Evolutionary conservation across 2,888 invertebrate genomes (phyloP), one percentile per base, ranked within the genome.

Genomic region (Ariolimax columbianus): DNA sequence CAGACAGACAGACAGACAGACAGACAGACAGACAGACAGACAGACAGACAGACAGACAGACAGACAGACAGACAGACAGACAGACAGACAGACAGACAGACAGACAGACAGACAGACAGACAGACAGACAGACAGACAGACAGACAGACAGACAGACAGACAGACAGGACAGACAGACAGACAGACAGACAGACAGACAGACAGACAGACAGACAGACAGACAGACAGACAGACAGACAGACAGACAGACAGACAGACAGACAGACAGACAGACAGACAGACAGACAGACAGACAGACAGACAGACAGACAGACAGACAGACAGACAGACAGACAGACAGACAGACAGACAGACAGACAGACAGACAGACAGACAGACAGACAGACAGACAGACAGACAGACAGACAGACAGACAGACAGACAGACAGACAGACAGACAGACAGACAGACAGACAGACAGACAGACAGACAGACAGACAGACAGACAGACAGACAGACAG

Each of bases 191-290:
- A 59, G 36, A 59, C n/a, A 75, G 75, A 75, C 14, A 75, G 33
- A 70, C 4, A 70, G 70, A 70, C 70, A 70, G 33, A 33, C 23
- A 70, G 70, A 70, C 70, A 70, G 70, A 70, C 33, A 70, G 33
- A 70, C n/a, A 47, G 55, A 51, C n/a, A 77, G 77, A 77, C 19
- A 77, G 77, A 51, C 7, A 77, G 77, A 77, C 7, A 77, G 77
- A 51, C 19, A 77, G 51, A 77, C 4, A 81, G 73, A 82, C 26
- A 82, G 73, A 73, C 7, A 77, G 77, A 77, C n/a, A 77, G 55
- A 77, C n/a, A 77, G 77, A 51, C n/a, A 77, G 55, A 51, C 7
- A 77, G 51, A 77, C 7, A 77, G 77, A 51, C n/a, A 77, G 77
- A 77, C 23, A 75, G 75, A 75, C 23, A 43, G 75, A 75, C 23